phyloP scores from a whole-genome alignment of 1,140 invertebrate species.

The Nebria ingens region DNA sequence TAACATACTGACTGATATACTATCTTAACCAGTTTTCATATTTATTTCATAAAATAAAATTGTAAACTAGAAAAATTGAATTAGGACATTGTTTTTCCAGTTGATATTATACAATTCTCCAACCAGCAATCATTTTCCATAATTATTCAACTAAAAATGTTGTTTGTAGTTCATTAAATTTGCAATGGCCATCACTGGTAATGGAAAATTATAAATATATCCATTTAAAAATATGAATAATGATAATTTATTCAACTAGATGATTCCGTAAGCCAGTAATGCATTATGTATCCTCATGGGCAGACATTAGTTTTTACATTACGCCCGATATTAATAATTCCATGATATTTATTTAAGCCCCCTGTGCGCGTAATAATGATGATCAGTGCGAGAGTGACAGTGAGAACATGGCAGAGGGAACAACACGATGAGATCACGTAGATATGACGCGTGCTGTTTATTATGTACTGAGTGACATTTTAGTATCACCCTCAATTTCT shows the following conservation, averaged over 20 bases:
- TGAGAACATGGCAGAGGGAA: not conserved
- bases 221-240: not conserved
- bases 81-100: too few relatives aligned
- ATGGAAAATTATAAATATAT: not conserved
- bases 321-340: not conserved
- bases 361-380: not conserved
- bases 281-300: not conserved
- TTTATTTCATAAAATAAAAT: too few relatives aligned
- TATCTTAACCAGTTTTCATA: too few relatives aligned
- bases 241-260: not conserved
- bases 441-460: slow-evolving; percentile 2
- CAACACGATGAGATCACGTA: not conserved
- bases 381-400: not conserved
- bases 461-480: slow-evolving; percentile 4
- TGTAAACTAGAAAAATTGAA: too few relatives aligned
- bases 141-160: not conserved
- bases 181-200: not conserved
- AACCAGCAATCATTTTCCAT: too few relatives aligned
- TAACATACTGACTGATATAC: too few relatives aligned
- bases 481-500: not conserved
- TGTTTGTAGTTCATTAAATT: too few relatives aligned
- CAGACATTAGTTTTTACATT: slow-evolving; percentile 4
- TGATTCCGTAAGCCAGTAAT: not conserved
- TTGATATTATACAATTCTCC: too few relatives aligned
- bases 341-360: not conserved